Conservation (phyloP, 1,140 invertebrate species). For the Zaprionus lachaisei region DNA sequence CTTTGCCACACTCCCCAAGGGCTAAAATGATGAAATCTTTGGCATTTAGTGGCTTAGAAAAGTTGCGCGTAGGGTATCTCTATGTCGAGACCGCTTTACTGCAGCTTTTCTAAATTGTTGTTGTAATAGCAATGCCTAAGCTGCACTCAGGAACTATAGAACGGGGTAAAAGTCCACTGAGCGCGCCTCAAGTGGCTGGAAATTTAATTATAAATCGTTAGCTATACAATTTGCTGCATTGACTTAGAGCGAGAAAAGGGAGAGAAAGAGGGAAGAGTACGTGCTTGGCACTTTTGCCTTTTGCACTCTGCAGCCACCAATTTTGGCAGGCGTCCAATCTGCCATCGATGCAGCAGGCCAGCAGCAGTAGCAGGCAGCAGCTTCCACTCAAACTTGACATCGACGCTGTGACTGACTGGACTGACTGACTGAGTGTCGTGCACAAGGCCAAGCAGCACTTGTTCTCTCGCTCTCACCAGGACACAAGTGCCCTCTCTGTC, state of each 20-base stretch:
- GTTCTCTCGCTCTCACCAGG: constrained; percentile 23
- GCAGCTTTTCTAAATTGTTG: constrained; percentile 21
- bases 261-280: constrained; percentile 20
- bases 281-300: constrained; percentile 51
- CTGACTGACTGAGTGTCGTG: constrained; percentile 16
- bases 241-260: background rate
- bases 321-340: constrained; percentile 35
- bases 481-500: constrained; percentile 19
- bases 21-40: too few species aligned
- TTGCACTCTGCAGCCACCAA: constrained; percentile 23
- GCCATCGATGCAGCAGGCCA: constrained; percentile 53
- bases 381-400: constrained; percentile 57
- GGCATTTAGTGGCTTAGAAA: too few species aligned
- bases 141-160: constrained; percentile 36
- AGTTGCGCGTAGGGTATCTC: too few species aligned
- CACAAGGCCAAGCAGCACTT: constrained; percentile 60
- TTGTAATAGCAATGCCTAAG: constrained; percentile 28
- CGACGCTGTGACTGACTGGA: constrained; percentile 7
- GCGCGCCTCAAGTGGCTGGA: constrained; percentile 3
- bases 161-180: constrained; percentile 35
- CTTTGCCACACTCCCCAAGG: too few species aligned
- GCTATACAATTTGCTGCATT: constrained; percentile 27
- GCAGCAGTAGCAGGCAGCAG: constrained; percentile 4
- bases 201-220: constrained; percentile 73
- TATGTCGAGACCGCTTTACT: background rate